A percentile compares a stretch with the other conserved stretches of the same genome.
phyloP scores from a whole-genome alignment of 1,140 invertebrate genomes.

The Plutomurus gul region DNA sequence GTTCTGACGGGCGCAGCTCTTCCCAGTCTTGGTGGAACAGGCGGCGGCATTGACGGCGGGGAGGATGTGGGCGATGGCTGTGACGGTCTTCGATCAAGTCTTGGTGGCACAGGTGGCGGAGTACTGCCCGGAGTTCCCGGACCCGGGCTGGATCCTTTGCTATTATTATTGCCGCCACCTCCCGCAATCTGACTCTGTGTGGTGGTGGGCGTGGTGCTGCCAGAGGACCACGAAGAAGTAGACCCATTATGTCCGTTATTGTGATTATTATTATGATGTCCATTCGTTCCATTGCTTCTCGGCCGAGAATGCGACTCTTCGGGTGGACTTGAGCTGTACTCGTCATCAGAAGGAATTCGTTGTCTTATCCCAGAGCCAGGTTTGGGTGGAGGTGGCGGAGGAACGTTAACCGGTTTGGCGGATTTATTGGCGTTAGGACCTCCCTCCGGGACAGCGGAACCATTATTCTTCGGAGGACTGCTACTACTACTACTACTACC shows the following conservation, averaged over 20 bases:
- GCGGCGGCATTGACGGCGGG: conserved; percentile 51
- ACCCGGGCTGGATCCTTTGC: conserved; percentile 49
- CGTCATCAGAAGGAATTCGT: conserved; percentile 27
- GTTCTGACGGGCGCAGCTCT: conserved; percentile 52
- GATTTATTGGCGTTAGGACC: neutral
- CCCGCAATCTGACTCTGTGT: conserved; percentile 34
- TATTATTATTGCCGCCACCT: conserved; percentile 31
- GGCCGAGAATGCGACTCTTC: neutral
- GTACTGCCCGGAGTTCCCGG: conserved; percentile 45
- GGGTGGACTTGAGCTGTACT: conserved; percentile 17
- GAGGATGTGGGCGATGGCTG: conserved; percentile 50
- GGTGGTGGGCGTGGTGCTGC: conserved; percentile 49
- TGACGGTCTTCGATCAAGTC: conserved; percentile 50
- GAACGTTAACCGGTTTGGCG: conserved; percentile 40
- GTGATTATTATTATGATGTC: conserved; percentile 3
- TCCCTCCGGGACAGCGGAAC: neutral
- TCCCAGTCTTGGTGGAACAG: conserved; percentile 50
- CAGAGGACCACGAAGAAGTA: conserved; percentile 19
- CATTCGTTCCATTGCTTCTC: conserved; percentile 31
- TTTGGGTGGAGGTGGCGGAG: conserved; percentile 51
- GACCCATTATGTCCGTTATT: conserved; percentile 14
- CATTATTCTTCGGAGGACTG: neutral
- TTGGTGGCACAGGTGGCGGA: conserved; percentile 52
- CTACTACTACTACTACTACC: neutral
- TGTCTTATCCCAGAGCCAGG: conserved; percentile 32